Evolutionary conservation across 1,140 invertebrate species (phyloP).

Genomic region (Rhagoletis pomonella): DNA sequence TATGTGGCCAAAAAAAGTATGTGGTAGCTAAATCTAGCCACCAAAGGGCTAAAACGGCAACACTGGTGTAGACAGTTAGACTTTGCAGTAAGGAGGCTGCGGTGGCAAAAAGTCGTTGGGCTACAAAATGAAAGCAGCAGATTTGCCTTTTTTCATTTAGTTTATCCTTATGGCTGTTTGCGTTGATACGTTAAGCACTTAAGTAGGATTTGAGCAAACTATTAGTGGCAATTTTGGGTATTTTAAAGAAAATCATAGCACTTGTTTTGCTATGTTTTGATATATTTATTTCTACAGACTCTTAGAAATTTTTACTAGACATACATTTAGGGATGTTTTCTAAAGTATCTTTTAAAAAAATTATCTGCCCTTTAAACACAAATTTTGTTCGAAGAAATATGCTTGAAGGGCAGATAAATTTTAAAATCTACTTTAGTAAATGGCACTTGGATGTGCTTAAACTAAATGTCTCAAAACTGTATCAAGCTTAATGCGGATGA

Average conservation of each 20-base stretch:
- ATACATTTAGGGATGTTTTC: background rate
- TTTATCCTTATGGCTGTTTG: background rate
- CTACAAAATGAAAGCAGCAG: background rate
- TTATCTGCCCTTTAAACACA: no score
- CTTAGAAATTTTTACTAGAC: background rate
- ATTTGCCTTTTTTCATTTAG: background rate
- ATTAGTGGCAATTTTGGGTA: conserved; percentile 19
- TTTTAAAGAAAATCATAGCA: background rate
- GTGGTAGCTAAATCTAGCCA: no score
- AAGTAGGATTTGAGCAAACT: conserved; percentile 36
- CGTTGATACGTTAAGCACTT: conserved; percentile 24
- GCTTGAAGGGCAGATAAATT: no score
- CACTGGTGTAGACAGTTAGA: background rate
- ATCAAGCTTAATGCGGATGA: no score
- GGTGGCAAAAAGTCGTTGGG: background rate
- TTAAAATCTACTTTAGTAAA: no score
- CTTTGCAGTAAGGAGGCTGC: background rate
- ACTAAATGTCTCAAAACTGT: no score
- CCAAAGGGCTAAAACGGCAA: no score
- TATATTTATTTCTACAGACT: conserved; percentile 6
- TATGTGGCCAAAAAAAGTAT: no score
- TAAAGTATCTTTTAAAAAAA: no score
- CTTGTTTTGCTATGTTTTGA: background rate
- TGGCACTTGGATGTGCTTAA: no score
- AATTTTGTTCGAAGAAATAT: no score